Evolutionary conservation across 2,113 vertebrate species (phyloP).

Genomic region (Agelaius tricolor): DNA sequence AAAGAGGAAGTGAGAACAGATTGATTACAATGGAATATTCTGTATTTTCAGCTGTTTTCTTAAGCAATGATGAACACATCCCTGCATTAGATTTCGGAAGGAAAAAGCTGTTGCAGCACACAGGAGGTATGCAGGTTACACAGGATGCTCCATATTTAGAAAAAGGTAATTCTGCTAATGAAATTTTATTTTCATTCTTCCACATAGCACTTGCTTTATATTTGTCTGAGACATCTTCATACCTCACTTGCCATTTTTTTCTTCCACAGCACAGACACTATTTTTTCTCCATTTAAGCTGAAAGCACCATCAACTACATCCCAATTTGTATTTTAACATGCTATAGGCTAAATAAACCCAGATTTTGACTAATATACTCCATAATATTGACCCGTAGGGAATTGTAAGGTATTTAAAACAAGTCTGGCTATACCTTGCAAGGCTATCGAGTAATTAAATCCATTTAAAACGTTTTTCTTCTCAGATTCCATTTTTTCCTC

Average conservation of each 20-base stretch:
- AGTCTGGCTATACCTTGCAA: background rate
- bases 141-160: background rate
- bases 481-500: background rate
- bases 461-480: background rate
- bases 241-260: background rate
- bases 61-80: background rate
- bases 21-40: slow-evolving; percentile 23
- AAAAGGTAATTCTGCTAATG: background rate
- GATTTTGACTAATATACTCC: background rate
- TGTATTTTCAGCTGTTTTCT: background rate
- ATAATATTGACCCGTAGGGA: background rate
- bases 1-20: slow-evolving; percentile 24
- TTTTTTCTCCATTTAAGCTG: background rate
- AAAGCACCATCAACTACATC: background rate
- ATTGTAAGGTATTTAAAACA: background rate
- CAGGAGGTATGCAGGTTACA: background rate
- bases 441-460: background rate
- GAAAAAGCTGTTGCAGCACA: background rate
- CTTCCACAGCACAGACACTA: background rate
- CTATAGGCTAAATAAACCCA: background rate
- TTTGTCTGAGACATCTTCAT: background rate
- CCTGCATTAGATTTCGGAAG: background rate
- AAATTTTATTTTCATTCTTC: background rate
- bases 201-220: background rate
- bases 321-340: background rate